Evolutionary conservation across 2,888 invertebrate genomes (phyloP).

Genomic region (Latrodectus elegans): DNA sequence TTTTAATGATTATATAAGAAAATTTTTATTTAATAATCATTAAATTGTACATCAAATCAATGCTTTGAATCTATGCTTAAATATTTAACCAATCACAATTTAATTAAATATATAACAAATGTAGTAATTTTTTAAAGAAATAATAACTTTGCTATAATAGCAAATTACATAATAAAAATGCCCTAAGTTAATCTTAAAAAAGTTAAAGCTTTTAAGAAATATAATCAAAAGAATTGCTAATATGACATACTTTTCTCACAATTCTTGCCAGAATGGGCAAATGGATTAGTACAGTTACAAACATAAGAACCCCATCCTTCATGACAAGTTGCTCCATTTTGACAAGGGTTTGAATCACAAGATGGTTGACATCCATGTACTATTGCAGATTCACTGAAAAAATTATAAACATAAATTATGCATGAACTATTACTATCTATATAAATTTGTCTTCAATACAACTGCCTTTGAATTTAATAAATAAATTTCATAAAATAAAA

Average conservation of each 20-base stretch:
- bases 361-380: constrained; percentile 95
- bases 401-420: background rate
- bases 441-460: no score
- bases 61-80: no score
- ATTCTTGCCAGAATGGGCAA: constrained; percentile 92
- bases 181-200: background rate
- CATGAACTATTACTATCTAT: no score
- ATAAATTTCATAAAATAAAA: no score
- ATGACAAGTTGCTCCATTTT: constrained; percentile 86
- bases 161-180: background rate
- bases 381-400: constrained; percentile 83
- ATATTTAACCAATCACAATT: background rate
- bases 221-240: background rate
- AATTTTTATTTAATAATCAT: no score
- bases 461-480: no score
- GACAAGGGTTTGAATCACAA: constrained; percentile 94
- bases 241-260: constrained; percentile 89
- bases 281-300: constrained; percentile 92
- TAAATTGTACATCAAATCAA: no score
- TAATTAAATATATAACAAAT: background rate
- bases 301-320: constrained; percentile 93
- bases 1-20: no score
- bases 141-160: background rate
- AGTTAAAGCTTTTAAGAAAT: background rate
- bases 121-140: background rate